These are phyloP conservation scores for Perognathus longimembris DNA, from an alignment of 2,113 vertebrate species.

Conservation along the genomic window DNA sequence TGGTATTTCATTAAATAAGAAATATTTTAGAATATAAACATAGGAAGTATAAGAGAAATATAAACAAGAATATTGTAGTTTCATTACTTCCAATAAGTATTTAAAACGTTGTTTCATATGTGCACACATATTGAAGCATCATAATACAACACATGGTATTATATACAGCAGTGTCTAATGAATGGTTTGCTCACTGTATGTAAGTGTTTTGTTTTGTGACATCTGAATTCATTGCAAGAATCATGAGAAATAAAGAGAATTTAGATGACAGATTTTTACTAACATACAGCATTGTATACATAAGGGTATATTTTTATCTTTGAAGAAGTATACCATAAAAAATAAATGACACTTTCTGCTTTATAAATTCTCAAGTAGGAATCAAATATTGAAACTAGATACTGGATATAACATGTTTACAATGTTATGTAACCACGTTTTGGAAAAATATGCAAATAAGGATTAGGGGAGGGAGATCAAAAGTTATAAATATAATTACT, in stretches of 20 bases:
- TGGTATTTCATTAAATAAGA: too few species aligned
- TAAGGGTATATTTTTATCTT: not conserved
- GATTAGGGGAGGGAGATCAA: not conserved
- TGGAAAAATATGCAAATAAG: not conserved
- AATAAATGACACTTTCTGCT: not conserved
- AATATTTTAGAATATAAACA: not conserved
- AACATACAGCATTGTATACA: not conserved
- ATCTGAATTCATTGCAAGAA: not conserved
- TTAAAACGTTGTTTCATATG: not conserved
- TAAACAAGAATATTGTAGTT: not conserved
- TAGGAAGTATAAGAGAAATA: not conserved
- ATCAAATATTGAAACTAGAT: not conserved
- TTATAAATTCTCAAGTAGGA: not conserved
- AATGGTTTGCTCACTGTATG: not conserved
- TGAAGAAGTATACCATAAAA: not conserved
- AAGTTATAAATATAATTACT: too few species aligned
- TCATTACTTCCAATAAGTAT: not conserved
- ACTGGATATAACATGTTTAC: not conserved
- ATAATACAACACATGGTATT: not conserved
- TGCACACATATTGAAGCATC: not conserved
- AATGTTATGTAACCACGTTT: not conserved
- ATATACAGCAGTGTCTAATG: not conserved
- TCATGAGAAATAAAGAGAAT: not conserved
- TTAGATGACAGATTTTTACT: not conserved
- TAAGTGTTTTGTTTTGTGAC: not conserved